Percentiles rank a stretch among this genome's conserved stretches.
These are phyloP conservation scores for Desmodus rotundus DNA, from an alignment of 2,113 vertebrate species.

Conservation along the genomic window DNA sequence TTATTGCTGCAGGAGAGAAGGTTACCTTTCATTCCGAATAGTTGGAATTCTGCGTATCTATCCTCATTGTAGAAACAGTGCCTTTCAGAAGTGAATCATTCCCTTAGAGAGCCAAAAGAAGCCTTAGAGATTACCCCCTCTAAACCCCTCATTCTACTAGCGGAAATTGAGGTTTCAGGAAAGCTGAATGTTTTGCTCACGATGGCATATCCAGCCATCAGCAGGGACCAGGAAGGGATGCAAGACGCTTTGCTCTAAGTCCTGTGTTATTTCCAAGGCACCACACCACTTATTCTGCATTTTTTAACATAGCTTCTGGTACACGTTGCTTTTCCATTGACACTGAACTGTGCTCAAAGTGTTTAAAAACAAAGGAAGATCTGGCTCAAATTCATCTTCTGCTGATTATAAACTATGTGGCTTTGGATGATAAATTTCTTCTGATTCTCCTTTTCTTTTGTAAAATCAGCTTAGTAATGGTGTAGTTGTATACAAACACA, in stretches of 20 bases:
- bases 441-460: background rate
- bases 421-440: background rate
- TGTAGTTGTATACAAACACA: background rate
- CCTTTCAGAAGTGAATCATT: conserved; percentile 4
- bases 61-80: background rate
- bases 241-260: background rate
- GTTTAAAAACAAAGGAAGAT: background rate
- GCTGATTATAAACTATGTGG: background rate
- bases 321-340: background rate
- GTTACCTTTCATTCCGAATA: background rate
- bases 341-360: background rate
- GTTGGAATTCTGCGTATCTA: background rate
- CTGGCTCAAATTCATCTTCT: background rate
- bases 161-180: conserved; percentile 55
- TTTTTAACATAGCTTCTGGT: conserved; percentile 16
- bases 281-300: background rate
- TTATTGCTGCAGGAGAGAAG: background rate
- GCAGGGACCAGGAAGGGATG: background rate
- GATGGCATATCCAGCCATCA: background rate
- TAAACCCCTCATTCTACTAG: conserved; percentile 28
- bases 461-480: background rate
- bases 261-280: background rate
- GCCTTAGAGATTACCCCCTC: background rate
- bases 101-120: conserved; percentile 25
- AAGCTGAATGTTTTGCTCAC: background rate